Conservation (phyloP, 2,113 vertebrate genomes). For the Callithrix jacchus region DNA sequence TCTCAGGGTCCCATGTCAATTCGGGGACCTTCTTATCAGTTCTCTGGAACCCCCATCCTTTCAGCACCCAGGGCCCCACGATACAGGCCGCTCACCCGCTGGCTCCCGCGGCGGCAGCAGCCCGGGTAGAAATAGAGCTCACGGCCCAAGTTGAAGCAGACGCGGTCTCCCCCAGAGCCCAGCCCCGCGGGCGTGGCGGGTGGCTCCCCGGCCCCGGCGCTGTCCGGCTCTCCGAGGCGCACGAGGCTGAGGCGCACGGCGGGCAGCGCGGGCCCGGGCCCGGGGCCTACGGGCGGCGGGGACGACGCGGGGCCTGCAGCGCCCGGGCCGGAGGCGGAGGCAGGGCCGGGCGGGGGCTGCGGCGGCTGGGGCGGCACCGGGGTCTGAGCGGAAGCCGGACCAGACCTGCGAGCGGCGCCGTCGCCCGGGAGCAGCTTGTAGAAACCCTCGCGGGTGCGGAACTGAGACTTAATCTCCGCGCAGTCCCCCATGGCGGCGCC, state of each 20-base stretch:
- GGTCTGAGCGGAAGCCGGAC: conserved; percentile 83
- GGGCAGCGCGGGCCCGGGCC: conserved; percentile 88
- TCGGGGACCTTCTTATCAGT: not conserved
- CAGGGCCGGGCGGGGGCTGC: conserved; percentile 81
- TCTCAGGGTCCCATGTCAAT: not conserved
- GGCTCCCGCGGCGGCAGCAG: conserved; percentile 81
- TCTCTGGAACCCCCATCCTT: not conserved
- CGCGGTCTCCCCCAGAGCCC: conserved; percentile 90
- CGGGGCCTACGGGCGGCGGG: conserved; percentile 79
- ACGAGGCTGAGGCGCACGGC: conserved; percentile 93
- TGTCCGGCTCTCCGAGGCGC: conserved; percentile 90
- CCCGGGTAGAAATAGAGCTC: conserved; percentile 92
- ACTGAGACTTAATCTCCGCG: conserved; percentile 95
- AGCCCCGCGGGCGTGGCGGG: conserved; percentile 78
- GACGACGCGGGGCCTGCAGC: conserved; percentile 60
- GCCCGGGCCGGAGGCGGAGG: conserved; percentile 82
- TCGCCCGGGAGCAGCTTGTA: conserved; percentile 93
- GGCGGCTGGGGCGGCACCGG: conserved; percentile 82
- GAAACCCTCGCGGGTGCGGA: conserved; percentile 93
- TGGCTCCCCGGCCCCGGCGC: conserved; percentile 62
- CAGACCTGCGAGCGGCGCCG: conserved; percentile 84
- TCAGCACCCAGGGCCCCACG: not conserved
- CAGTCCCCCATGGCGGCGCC: conserved; percentile 90
- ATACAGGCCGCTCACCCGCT: conserved; percentile 63
- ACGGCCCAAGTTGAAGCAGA: conserved; percentile 94